Base-by-base conservation (phyloP, 2,797 vertebrate species). In the Arctocebus calabarensis region DNA sequence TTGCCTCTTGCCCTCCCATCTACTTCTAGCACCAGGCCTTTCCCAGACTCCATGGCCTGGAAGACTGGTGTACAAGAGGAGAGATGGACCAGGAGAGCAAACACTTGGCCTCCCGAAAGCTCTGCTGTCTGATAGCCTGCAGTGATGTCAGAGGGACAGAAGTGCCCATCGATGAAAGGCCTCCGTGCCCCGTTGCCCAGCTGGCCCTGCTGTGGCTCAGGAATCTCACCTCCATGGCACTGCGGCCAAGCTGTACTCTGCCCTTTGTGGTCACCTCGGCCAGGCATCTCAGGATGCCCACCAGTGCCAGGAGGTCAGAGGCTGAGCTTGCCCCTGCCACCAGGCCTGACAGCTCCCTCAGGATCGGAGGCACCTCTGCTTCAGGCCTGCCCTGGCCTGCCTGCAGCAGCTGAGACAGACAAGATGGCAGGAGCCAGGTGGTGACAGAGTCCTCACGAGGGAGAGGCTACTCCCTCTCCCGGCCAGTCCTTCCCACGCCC, bases 321-420 rank as follows among this genome's bases (percentile, higher is more conserved):
- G 97, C 70, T 0, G 92, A 86, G 55, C 40, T 92, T 55, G 86
- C 81, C 0, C 4, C 25, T 1, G 0, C 34, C 0, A n/a, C 92
- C 20, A 78, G 66, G 48, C 45, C 59, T 32, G 7, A 88, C 74
- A 98, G 90, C 78, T 85, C 7, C 5, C 23, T 55, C 19, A 96
- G 83, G 88, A 97, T 96, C 40, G 0, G 0, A 0, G 97, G 94
- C 20, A 97, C 95, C 48, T 96, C 90, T 0, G 9, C 25, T 0
- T 19, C 40, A 16, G 97, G 97, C 13, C 34, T 25, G 45, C 98
- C 98, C 84, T 98, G 94, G 45, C 98, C 98, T 4, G 84, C 96
- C 77, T 5, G 55, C 57, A 98, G 96, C 88, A 97, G 89, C 98
- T 98, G 93, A 37, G n/a, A 91, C n/a, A 88, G 45, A 95, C 1